Evolutionary conservation across 2,113 vertebrate species (phyloP).

Genomic region (Ailuropoda melanoleuca): DNA sequence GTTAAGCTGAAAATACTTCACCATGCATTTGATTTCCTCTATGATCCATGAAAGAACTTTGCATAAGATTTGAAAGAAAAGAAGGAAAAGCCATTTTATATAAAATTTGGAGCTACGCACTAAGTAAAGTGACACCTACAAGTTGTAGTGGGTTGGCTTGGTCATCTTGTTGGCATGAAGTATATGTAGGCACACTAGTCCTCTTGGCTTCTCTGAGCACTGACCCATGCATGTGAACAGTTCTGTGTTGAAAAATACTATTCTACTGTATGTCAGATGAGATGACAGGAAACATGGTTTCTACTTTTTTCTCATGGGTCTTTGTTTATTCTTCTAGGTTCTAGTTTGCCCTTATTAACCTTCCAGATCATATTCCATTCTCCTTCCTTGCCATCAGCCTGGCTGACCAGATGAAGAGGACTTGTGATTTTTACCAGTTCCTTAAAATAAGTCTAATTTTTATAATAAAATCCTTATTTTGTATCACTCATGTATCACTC

Average conservation of each 20-base stretch:
- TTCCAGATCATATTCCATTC: no score
- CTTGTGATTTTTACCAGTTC: not conserved
- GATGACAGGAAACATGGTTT: not conserved
- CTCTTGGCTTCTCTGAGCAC: not conserved
- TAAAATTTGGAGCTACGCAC: not conserved
- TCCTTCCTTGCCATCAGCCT: not conserved
- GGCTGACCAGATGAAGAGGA: not conserved
- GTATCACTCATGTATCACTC: not conserved
- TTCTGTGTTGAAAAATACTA: not conserved
- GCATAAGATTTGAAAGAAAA: not conserved
- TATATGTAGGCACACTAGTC: accelerated
- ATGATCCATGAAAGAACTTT: not conserved
- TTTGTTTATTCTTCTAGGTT: not conserved
- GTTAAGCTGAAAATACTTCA: not conserved
- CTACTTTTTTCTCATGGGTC: not conserved
- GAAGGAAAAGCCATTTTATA: not conserved
- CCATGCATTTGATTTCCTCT: not conserved
- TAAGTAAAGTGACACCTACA: not conserved
- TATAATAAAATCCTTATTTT: not conserved
- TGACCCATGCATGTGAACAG: no score
- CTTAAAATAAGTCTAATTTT: not conserved
- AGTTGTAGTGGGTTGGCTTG: accelerated
- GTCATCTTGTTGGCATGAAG: not conserved
- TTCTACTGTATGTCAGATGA: not conserved
- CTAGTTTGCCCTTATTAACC: not conserved